Evolutionary conservation across 1,140 invertebrate genomes (phyloP).

Genomic region (Drosophila kepulauana): DNA sequence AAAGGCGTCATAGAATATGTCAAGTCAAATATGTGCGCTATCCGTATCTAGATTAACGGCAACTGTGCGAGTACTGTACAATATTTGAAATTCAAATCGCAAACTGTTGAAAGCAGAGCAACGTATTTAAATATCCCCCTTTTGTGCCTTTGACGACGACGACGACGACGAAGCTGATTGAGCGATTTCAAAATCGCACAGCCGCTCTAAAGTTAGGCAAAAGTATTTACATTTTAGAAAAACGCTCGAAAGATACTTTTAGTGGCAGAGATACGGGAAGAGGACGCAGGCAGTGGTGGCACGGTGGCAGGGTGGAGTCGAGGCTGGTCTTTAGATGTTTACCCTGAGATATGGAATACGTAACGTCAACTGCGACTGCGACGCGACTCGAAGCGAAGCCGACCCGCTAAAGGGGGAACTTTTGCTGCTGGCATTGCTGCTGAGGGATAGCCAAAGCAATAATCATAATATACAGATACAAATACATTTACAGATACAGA

Average conservation of each 20-base stretch:
- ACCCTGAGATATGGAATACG: constrained; percentile 61
- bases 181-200: constrained; percentile 67
- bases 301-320: constrained; percentile 18
- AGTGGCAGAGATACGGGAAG: constrained; percentile 28
- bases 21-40: constrained; percentile 51
- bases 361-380: background rate
- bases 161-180: constrained; percentile 42
- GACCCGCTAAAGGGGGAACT: constrained; percentile 49
- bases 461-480: constrained; percentile 57
- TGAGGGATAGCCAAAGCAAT: constrained; percentile 67
- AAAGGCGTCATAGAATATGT: constrained; percentile 55
- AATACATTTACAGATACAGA: constrained; percentile 27
- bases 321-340: constrained; percentile 57
- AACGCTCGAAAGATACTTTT: constrained; percentile 52
- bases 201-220: constrained; percentile 75
- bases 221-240: constrained; percentile 77
- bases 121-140: constrained; percentile 68
- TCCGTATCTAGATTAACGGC: constrained; percentile 55
- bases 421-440: constrained; percentile 28
- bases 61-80: constrained; percentile 39
- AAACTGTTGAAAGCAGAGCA: constrained; percentile 47
- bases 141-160: constrained; percentile 27
- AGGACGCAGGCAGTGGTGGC: constrained; percentile 9
- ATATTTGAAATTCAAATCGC: constrained; percentile 73
- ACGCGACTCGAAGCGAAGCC: too few species aligned